phyloP scores from a whole-genome alignment of 2,797 vertebrate genomes.

The Ambastaia sidthimunki region DNA sequence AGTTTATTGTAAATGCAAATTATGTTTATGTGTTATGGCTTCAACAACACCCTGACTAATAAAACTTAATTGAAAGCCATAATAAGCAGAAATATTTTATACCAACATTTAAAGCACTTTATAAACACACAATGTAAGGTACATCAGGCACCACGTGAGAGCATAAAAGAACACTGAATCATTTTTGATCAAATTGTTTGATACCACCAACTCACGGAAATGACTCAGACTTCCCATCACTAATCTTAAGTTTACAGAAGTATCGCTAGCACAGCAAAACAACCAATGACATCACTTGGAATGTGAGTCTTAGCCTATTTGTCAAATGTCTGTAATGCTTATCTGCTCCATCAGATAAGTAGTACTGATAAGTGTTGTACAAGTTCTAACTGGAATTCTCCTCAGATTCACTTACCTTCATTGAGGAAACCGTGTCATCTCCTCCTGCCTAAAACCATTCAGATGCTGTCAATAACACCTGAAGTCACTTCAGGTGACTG shows the following conservation, averaged over 20 bases:
- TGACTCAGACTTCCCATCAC: slow-evolving; percentile 1
- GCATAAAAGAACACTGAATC: neutral
- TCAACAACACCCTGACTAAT: neutral
- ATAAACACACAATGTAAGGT: neutral
- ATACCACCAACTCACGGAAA: neutral
- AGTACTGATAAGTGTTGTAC: slow-evolving; percentile 1
- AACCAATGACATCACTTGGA: neutral
- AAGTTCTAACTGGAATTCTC: slow-evolving; percentile 12
- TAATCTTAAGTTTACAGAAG: neutral
- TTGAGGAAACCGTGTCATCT: slow-evolving; percentile 41
- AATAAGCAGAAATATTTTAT: too few relatives aligned
- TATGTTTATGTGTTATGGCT: too few relatives aligned
- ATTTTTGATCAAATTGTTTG: neutral
- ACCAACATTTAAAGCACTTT: neutral
- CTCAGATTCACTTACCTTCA: slow-evolving; percentile 23
- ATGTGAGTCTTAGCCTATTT: neutral
- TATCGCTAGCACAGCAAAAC: neutral
- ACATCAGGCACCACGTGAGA: neutral
- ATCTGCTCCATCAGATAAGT: neutral
- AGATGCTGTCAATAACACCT: slow-evolving; percentile 42
- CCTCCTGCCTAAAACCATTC: slow-evolving; percentile 21
- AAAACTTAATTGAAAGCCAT: too few relatives aligned
- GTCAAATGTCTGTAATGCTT: slow-evolving; percentile 1
- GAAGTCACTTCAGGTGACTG: slow-evolving; percentile 48
- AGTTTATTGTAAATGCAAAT: too few relatives aligned